phyloP scores from a whole-genome alignment of 2,888 invertebrate species.

The Hirtodrosophila confusa region DNA sequence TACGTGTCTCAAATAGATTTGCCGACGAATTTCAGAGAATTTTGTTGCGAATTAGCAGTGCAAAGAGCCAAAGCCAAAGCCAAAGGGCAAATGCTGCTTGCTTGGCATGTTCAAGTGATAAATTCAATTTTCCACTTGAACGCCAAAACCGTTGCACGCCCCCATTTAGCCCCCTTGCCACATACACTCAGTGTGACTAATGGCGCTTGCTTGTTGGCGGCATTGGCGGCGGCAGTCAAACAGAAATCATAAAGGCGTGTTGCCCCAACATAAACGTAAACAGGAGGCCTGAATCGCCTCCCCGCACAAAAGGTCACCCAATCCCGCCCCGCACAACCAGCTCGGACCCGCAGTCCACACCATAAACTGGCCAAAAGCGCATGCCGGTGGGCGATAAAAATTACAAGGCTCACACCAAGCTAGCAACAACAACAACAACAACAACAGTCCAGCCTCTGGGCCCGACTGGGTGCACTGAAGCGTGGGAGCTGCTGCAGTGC shows the following conservation, averaged over 20 bases:
- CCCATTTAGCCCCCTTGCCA: background rate
- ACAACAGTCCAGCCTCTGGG: background rate
- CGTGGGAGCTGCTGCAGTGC: slow-evolving; percentile 52
- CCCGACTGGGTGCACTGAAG: slow-evolving; percentile 61
- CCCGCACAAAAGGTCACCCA: slow-evolving; percentile 53
- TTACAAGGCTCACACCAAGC: slow-evolving; percentile 55
- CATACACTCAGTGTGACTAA: slow-evolving; percentile 68
- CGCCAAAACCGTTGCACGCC: slow-evolving; percentile 50
- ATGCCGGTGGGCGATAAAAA: slow-evolving; percentile 70
- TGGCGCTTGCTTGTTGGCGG: slow-evolving; percentile 67
- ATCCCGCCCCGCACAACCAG: background rate
- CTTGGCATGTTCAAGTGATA: slow-evolving; percentile 78
- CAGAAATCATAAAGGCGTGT: slow-evolving; percentile 80
- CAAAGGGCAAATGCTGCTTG: slow-evolving; percentile 42
- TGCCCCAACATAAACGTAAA: slow-evolving; percentile 74
- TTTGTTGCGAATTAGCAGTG: slow-evolving; percentile 59
- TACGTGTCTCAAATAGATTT: slow-evolving; percentile 77
- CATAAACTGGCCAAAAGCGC: slow-evolving; percentile 41
- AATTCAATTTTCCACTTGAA: slow-evolving; percentile 79
- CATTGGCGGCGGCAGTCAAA: slow-evolving; percentile 73
- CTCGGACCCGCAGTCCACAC: background rate
- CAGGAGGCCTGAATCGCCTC: slow-evolving; percentile 38
- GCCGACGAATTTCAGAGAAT: slow-evolving; percentile 55
- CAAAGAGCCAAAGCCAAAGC: slow-evolving; percentile 22
- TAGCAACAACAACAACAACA: slow-evolving; percentile 2